Conservation (phyloP, 2,797 vertebrate species). For the Prunella strophiata region DNA sequence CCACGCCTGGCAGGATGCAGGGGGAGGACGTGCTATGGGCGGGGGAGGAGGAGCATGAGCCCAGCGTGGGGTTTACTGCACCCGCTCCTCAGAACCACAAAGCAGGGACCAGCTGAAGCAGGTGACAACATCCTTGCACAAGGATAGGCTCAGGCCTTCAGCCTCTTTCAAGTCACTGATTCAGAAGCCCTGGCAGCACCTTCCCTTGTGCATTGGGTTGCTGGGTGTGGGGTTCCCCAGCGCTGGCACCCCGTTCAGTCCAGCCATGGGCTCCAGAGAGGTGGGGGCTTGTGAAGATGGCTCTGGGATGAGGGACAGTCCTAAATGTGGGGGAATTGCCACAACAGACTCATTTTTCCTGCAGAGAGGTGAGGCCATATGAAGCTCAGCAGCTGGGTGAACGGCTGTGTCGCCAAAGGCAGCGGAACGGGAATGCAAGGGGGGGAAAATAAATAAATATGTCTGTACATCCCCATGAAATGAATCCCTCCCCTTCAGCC, state of each 20-base stretch:
- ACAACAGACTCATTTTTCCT: background rate
- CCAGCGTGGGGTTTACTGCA: too few relatives aligned
- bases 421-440: background rate
- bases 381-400: constrained; percentile 13
- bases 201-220: accelerated
- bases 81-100: too few relatives aligned
- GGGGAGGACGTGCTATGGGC: too few relatives aligned
- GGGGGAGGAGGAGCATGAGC: too few relatives aligned
- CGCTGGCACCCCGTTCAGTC: background rate
- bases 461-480: background rate
- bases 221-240: accelerated
- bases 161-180: accelerated
- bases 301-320: background rate
- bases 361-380: background rate
- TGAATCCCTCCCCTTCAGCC: constrained; percentile 52
- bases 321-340: background rate
- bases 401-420: background rate
- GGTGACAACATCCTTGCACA: background rate
- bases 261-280: background rate
- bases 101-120: background rate
- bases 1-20: too few relatives aligned
- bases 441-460: constrained; percentile 43
- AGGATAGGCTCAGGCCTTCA: background rate
- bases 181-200: background rate
- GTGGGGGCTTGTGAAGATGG: background rate